Percentiles rank a stretch among this genome's conserved stretches.
Conservation (phyloP, 53 echinoderm and acorn worm genomes). For the Luidia sarsii region DNA sequence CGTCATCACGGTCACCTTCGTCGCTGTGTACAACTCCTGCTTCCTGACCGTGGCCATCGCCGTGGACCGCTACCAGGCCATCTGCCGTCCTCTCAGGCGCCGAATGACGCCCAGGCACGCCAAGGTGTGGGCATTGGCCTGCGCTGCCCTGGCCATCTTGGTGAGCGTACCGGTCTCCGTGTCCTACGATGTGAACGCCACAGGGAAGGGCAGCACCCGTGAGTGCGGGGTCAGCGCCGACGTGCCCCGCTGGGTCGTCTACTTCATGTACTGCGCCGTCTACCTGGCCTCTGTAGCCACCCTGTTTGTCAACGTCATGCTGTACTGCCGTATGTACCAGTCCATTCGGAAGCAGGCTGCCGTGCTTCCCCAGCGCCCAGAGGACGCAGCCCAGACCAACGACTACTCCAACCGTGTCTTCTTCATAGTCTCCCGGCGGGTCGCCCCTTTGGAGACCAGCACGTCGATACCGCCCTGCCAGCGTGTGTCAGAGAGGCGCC, state of each 20-base stretch:
- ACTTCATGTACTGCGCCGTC: background rate
- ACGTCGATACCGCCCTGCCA: background rate
- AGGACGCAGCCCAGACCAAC: background rate
- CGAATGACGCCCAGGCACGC: slow-evolving; percentile 31
- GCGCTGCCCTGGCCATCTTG: background rate
- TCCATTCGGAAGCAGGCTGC: slow-evolving; percentile 1
- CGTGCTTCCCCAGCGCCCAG: background rate
- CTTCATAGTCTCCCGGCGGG: background rate
- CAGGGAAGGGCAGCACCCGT: background rate
- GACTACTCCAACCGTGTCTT: too few species aligned
- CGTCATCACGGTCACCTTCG: background rate
- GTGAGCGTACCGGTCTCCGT: background rate
- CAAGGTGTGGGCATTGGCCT: background rate
- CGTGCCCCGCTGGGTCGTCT: background rate
- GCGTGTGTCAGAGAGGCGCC: too few species aligned
- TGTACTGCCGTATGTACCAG: background rate
- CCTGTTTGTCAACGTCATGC: background rate
- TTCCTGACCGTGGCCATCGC: slow-evolving; percentile 38
- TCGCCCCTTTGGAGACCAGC: background rate
- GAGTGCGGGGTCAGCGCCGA: background rate
- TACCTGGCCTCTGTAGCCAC: background rate
- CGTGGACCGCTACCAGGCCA: slow-evolving; percentile 41
- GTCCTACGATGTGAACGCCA: background rate
- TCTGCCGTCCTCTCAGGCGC: slow-evolving; percentile 31
- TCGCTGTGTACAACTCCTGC: slow-evolving; percentile 19